phyloP scores from a whole-genome alignment of 2,113 vertebrate genomes.

The Vanacampus margaritifer region DNA sequence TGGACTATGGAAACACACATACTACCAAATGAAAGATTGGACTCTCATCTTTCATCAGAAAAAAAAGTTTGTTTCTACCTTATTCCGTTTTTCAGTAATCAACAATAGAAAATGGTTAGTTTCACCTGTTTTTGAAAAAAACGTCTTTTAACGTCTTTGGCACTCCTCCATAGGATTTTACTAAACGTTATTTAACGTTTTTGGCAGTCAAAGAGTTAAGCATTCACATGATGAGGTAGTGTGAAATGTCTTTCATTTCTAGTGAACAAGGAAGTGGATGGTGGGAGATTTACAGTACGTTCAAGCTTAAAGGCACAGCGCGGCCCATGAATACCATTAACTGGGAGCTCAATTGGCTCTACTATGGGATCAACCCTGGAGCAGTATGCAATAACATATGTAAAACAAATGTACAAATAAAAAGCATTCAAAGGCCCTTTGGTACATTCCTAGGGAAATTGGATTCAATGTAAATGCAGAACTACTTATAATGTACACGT shows the following conservation, averaged over 20 bases:
- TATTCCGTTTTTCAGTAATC: too few species aligned
- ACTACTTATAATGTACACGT: neutral
- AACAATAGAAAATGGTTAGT: too few species aligned
- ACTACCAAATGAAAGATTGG: too few species aligned
- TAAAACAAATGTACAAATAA: conserved; percentile 70
- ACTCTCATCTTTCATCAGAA: too few species aligned
- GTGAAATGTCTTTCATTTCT: conserved; percentile 11
- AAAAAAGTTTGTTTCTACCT: too few species aligned
- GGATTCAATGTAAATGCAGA: conserved; percentile 4
- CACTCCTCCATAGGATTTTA: too few species aligned
- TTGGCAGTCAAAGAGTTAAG: too few species aligned
- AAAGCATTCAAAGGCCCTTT: conserved; percentile 55
- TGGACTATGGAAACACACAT: too few species aligned
- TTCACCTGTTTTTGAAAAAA: too few species aligned
- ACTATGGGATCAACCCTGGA: conserved; percentile 68
- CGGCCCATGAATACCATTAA: conserved; percentile 77
- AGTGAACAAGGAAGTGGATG: conserved; percentile 33
- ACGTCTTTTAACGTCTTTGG: too few species aligned
- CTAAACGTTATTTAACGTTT: too few species aligned
- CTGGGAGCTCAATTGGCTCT: conserved; percentile 64
- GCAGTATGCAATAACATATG: conserved; percentile 66
- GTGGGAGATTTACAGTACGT: conserved; percentile 57
- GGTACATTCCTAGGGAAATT: conserved; percentile 25
- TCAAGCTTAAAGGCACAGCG: conserved; percentile 53
- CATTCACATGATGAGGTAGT: conserved; percentile 1